A percentile compares a stretch with the other conserved stretches of the same genome.
phyloP scores from a whole-genome alignment of 2,113 vertebrate species.

The Scomber scombrus region DNA sequence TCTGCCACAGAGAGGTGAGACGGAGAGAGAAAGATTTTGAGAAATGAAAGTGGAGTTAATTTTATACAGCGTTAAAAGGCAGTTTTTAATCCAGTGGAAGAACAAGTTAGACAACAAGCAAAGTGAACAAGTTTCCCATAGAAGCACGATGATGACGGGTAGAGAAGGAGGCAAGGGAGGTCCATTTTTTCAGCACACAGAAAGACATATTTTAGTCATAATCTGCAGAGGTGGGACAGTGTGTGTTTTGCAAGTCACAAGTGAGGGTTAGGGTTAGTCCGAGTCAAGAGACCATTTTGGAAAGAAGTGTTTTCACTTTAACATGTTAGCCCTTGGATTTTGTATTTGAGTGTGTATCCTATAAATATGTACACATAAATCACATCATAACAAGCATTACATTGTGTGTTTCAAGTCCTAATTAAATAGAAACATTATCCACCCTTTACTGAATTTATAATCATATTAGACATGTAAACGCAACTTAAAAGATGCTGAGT shows the following conservation, averaged over 20 bases:
- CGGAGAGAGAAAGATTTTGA: not conserved
- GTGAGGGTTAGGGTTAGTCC: no score
- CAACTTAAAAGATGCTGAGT: no score
- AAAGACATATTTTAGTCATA: constrained; percentile 30
- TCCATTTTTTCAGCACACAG: constrained; percentile 33
- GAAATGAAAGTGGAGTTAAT: not conserved
- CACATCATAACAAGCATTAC: no score
- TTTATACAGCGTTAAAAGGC: not conserved
- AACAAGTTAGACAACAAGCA: constrained; percentile 26
- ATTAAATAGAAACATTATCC: no score
- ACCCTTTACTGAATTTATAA: no score
- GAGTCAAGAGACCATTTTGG: no score
- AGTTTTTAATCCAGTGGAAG: not conserved
- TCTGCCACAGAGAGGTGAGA: constrained; percentile 82
- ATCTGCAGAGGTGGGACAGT: constrained; percentile 46
- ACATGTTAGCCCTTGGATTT: no score
- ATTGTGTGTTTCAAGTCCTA: no score
- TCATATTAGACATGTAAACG: no score
- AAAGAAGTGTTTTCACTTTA: no score
- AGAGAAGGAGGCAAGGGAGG: constrained; percentile 9
- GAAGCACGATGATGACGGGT: constrained; percentile 52
- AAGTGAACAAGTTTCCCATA: not conserved
- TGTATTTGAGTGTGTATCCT: no score
- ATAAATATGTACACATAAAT: no score
- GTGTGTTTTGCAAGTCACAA: not conserved